phyloP scores from a whole-genome alignment of 2,797 vertebrate species.

The Mareca strepera region DNA sequence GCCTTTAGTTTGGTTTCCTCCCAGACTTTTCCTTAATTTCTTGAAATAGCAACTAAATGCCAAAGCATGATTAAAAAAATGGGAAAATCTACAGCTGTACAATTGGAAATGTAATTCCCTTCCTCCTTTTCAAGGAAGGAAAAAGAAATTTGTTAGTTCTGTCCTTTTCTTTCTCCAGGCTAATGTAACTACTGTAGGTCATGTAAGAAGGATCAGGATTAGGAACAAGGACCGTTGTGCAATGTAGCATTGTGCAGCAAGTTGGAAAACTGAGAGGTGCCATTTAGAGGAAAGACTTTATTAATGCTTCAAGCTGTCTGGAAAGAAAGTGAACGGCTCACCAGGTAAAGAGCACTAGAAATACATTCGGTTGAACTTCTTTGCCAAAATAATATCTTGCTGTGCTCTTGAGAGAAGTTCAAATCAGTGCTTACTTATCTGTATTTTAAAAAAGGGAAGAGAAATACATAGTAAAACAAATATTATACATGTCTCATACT shows the following conservation, averaged over 20 bases:
- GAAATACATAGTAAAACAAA: not conserved
- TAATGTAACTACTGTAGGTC: not conserved
- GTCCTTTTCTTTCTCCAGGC: not conserved
- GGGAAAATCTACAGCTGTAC: not conserved
- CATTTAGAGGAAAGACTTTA: not conserved
- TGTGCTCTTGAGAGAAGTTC: not conserved
- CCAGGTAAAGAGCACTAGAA: not conserved
- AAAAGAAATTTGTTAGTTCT: not conserved
- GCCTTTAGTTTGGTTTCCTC: too few relatives aligned
- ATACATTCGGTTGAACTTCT: not conserved
- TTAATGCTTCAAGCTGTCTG: not conserved
- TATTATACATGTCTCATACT: not conserved
- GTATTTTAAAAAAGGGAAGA: not conserved
- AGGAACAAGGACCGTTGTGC: not conserved
- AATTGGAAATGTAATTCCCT: not conserved
- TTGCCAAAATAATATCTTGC: not conserved
- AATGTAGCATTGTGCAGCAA: not conserved
- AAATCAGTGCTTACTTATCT: not conserved
- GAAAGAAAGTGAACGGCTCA: slow-evolving; percentile 21
- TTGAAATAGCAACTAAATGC: not conserved
- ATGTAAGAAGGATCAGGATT: slow-evolving; percentile 28
- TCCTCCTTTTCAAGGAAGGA: not conserved
- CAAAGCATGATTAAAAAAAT: not conserved
- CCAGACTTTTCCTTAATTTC: not conserved
- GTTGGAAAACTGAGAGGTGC: not conserved